Conservation (phyloP, 2,888 invertebrate genomes). For the Ophraella communa region DNA sequence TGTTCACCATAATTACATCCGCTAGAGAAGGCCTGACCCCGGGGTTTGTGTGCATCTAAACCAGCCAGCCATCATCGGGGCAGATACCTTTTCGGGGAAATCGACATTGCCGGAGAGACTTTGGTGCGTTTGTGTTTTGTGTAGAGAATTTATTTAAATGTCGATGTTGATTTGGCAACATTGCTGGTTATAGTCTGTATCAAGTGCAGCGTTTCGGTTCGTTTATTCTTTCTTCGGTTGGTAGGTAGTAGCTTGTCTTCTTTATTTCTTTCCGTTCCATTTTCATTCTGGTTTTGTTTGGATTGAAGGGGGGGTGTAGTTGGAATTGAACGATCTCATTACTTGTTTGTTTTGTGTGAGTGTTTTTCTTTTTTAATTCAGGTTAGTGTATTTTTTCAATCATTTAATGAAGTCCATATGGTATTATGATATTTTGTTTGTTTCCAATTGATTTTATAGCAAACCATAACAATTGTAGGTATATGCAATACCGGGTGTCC, state of each 20-base stretch:
- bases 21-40: constrained; percentile 28
- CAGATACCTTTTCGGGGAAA: constrained; percentile 15
- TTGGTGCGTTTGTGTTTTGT: not conserved
- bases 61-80: not conserved
- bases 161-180: not conserved
- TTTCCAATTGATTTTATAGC: too few species aligned
- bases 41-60: constrained; percentile 11
- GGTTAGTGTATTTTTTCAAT: too few species aligned
- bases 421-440: too few species aligned
- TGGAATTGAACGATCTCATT: not conserved
- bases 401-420: too few species aligned
- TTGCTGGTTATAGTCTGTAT: not conserved
- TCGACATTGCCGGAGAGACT: not conserved
- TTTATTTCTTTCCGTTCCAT: not conserved
- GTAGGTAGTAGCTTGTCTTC: not conserved
- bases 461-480: too few species aligned
- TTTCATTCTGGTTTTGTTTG: not conserved
- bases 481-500: too few species aligned
- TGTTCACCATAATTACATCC: constrained; percentile 36
- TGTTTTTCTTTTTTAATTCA: too few species aligned
- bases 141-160: not conserved
- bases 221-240: not conserved
- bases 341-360: not conserved
- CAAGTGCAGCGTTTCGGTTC: constrained; percentile 13
- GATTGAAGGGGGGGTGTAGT: not conserved